Evolutionary conservation across 2,113 vertebrate genomes (phyloP), one percentile per base, ranked within the genome.

Genomic region (Panurus biarmicus): DNA sequence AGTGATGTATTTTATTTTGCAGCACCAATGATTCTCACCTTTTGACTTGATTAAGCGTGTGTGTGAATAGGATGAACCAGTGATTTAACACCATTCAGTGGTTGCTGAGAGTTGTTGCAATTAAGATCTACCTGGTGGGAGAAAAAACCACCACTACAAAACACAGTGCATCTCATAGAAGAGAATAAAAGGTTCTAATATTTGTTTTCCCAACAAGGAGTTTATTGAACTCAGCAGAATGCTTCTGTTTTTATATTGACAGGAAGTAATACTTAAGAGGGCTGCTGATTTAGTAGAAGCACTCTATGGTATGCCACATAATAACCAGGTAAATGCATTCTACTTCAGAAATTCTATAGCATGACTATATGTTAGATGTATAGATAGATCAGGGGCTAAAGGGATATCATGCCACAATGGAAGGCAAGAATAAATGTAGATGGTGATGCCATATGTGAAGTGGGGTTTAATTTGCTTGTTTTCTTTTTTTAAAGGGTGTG

Each of bases 241-340:
- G 48, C 47, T 42, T 97, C 78, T 97, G 64, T 93, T 97, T 97
- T 97, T 96, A 54, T 97, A 94, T 97, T 84, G 90, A 95, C 97
- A 99, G 99, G 99, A 99, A 97, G 98, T 99, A 53, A 99, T 99
- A 96, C 97, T 99, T 80, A 99, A 99, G 97, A 97, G 99, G 92
- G 99, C 99, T 23, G 99, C 99, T 5, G 99, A 99, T 95, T 98
- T 99, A 92, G 99, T 99, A 44, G 99, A 99, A 97, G 99, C 99
- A 23, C 98, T 99, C 70, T 99, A 99, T 42, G 99, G 98, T 72
- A 98, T 99, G 98, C 99, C 99, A 54, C 99, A 99, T 95, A 99
- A 99, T 94, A 99, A 99, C 97, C 99, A 99, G 98, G 99, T 99
- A 96, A 98, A 96, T 74, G 53, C 65, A 78, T 66, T 87, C 61